Evolutionary conservation across 2,888 invertebrate genomes (phyloP).

Genomic region (Melanophora roralis): DNA sequence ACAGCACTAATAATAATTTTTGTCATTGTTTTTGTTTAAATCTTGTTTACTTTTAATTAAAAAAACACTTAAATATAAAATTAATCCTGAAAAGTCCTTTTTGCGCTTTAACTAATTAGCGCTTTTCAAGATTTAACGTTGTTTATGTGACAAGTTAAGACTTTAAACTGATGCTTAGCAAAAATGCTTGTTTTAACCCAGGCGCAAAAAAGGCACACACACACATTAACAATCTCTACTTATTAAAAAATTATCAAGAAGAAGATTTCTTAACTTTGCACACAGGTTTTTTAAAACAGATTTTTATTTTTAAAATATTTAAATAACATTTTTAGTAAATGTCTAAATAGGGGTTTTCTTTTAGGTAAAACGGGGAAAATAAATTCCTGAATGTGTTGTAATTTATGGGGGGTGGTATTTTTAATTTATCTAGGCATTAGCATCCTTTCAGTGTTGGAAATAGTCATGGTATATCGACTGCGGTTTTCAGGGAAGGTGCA

Average conservation of each 20-base stretch:
- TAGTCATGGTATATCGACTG: no score
- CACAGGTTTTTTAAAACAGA: constrained; percentile 25
- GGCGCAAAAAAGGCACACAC: constrained; percentile 66
- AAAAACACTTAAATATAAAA: constrained; percentile 23
- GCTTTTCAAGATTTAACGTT: constrained; percentile 63
- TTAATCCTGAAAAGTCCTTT: constrained; percentile 46
- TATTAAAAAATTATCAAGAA: constrained; percentile 43
- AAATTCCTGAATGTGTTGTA: neutral
- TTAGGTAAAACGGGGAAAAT: no score
- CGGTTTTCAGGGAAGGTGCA: no score
- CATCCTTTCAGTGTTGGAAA: no score
- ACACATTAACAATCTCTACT: constrained; percentile 14
- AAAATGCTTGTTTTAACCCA: constrained; percentile 55
- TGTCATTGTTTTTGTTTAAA: constrained; percentile 64
- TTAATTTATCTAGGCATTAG: no score
- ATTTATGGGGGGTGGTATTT: no score
- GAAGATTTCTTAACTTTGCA: constrained; percentile 40
- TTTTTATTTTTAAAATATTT: constrained; percentile 13
- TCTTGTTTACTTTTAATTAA: neutral
- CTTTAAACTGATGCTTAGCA: constrained; percentile 71
- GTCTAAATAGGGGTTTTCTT: constrained; percentile 20
- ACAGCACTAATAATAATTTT: constrained; percentile 71
- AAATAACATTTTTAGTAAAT: constrained; percentile 25
- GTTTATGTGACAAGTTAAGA: constrained; percentile 70
- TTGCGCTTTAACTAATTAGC: constrained; percentile 24